Evolutionary conservation across 2,113 vertebrate species (phyloP).

Genomic region (Megaleporinus macrocephalus): DNA sequence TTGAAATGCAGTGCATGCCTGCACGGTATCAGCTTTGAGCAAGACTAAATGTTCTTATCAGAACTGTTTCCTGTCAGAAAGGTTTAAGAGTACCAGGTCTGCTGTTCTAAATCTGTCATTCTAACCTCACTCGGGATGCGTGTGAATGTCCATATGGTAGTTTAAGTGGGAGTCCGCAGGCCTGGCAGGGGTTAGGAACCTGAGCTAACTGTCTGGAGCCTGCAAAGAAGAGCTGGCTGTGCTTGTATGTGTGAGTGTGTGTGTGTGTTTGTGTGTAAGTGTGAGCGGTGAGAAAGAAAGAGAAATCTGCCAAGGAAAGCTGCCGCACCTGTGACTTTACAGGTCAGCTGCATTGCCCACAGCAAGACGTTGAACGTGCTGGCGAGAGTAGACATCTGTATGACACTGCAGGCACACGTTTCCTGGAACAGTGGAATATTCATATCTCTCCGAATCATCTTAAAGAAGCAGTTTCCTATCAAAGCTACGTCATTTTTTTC

Average conservation of each 20-base stretch:
- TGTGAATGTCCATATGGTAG: slow-evolving; percentile 38
- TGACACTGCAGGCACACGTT: slow-evolving; percentile 47
- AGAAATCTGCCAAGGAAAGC: neutral
- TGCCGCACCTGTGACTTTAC: slow-evolving; percentile 1
- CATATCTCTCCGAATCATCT: neutral
- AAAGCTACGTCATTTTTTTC: too few species aligned
- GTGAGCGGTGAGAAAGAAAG: neutral
- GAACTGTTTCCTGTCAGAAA: neutral
- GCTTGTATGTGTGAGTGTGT: slow-evolving; percentile 44
- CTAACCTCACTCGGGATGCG: neutral
- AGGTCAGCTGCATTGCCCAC: neutral
- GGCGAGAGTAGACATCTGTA: slow-evolving; percentile 55
- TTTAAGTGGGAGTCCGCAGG: slow-evolving; percentile 63
- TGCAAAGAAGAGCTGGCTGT: slow-evolving; percentile 4
- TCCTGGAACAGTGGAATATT: slow-evolving; percentile 57
- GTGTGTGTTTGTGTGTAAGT: slow-evolving; percentile 13
- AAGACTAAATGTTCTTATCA: neutral
- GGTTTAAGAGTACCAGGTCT: neutral
- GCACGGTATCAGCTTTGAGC: neutral
- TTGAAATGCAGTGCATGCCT: neutral
- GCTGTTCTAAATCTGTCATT: slow-evolving; percentile 2
- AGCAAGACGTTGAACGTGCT: slow-evolving; percentile 16
- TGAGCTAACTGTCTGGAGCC: slow-evolving; percentile 53
- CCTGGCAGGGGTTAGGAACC: slow-evolving; percentile 56
- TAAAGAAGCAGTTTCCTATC: too few species aligned